phyloP scores from a whole-genome alignment of 2,888 invertebrate species.

The Geophilus truncorum region DNA sequence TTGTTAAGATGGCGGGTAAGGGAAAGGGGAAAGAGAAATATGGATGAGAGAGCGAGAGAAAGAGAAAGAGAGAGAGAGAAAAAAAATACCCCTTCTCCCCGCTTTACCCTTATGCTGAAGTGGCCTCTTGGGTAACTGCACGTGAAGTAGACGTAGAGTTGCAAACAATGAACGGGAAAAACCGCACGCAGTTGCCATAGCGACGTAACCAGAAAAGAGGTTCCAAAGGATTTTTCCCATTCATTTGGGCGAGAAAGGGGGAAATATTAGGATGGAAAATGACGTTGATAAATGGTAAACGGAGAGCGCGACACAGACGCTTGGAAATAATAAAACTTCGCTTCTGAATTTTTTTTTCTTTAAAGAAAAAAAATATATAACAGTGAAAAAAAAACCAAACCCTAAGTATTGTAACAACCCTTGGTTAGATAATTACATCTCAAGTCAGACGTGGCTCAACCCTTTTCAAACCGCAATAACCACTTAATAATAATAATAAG shows the following conservation, averaged over 20 bases:
- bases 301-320: neutral
- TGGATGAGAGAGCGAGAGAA: neutral
- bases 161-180: slow-evolving; percentile 23
- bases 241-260: slow-evolving; percentile 24
- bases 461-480: neutral
- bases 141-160: slow-evolving; percentile 7
- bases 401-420: neutral
- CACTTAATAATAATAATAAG: neutral
- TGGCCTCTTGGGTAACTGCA: slow-evolving; percentile 27
- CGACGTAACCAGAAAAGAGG: neutral
- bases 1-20: slow-evolving; percentile 29
- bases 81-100: slow-evolving; percentile 2
- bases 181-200: slow-evolving; percentile 25
- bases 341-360: neutral
- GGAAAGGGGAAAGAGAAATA: slow-evolving; percentile 28
- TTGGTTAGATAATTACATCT: neutral
- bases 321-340: neutral
- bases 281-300: slow-evolving; percentile 23
- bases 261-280: slow-evolving; percentile 9
- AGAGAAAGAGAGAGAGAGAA: neutral
- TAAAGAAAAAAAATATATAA: neutral
- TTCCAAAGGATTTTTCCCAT: slow-evolving; percentile 25
- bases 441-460: neutral
- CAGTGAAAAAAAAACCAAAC: neutral
- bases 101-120: slow-evolving; percentile 11